phyloP scores from a whole-genome alignment of 2,888 invertebrate genomes.

The Agrotis segetum region DNA sequence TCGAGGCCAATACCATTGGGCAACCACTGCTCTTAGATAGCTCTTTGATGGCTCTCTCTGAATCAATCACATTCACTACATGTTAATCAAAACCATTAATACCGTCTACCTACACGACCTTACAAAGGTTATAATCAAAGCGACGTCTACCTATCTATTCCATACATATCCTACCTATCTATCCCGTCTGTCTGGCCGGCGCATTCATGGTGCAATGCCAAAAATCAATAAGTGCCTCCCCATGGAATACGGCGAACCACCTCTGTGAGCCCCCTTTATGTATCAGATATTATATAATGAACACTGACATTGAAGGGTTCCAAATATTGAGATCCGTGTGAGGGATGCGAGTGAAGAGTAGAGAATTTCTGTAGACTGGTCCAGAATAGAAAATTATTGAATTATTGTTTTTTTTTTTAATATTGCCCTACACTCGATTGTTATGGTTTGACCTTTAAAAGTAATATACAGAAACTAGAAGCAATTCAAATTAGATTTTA shows the following conservation, averaged over 20 bases:
- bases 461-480: too few species aligned
- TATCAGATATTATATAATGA: slow-evolving; percentile 41
- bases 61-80: neutral
- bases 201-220: slow-evolving; percentile 64
- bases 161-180: slow-evolving; percentile 26
- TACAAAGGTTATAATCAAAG: slow-evolving; percentile 28
- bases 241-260: slow-evolving; percentile 60
- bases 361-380: slow-evolving; percentile 23
- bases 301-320: slow-evolving; percentile 61
- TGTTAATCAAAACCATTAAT: neutral
- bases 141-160: slow-evolving; percentile 25
- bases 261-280: slow-evolving; percentile 40
- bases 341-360: slow-evolving; percentile 31
- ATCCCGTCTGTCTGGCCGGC: slow-evolving; percentile 61
- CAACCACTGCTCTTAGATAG: too few species aligned
- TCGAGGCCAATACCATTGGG: too few species aligned
- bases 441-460: too few species aligned
- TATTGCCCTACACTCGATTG: too few species aligned
- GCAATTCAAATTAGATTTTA: too few species aligned
- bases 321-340: slow-evolving; percentile 23
- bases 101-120: slow-evolving; percentile 4
- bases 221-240: slow-evolving; percentile 69
- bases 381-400: neutral
- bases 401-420: neutral
- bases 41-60: too few species aligned